Evolutionary conservation across 1,140 invertebrate species (phyloP), one percentile per base, ranked within the genome.

Genomic region (Drosophila ficusphila): DNA sequence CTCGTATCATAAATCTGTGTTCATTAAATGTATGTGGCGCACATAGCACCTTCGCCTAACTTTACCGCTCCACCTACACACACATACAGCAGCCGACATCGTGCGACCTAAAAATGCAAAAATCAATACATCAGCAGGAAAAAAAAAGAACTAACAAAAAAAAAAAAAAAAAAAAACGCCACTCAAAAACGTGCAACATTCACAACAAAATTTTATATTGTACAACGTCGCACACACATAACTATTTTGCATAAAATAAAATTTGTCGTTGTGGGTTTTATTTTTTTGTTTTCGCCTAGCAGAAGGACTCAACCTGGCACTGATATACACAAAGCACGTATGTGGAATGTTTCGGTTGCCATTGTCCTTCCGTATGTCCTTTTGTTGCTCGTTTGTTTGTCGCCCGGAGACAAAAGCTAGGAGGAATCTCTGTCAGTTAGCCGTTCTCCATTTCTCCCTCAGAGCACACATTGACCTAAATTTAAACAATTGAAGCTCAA

Each of bases 201-300:
- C 67, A 60, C 65, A 69, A 46, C 60, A 72, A 72, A 49, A 64
- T 48, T 69, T 69, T 75, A 74, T 60, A 67, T 60, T 70, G 57
- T 58, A 73, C 48, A 60, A 51, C 54, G 82, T 73, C 49, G 53
- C 44, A n/a, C 62, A 79, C 58, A 75, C 71, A 86, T 67, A 86
- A 86, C 79, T 86, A 83, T 79, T 83, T 83, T 83, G 76, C 81
- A 83, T 83, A 83, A 83, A 83, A 83, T 79, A 83, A 83, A 83
- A 86, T 62, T 72, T 79, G 52, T 69, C 51, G 52, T 57, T 36
- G 42, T 23, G 56, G 39, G 52, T 38, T 31, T 51, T 58, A 49
- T 11, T 44, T 54, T 58, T 27, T 38, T 42, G 36, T 53, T 53
- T 18, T 25, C 21, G n/a, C 31, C 16, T 19, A 36, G 7, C 16